Evolutionary conservation across 2,888 invertebrate species (phyloP), one percentile per base, ranked within the genome.

Genomic region (Charanyca ferruginea): DNA sequence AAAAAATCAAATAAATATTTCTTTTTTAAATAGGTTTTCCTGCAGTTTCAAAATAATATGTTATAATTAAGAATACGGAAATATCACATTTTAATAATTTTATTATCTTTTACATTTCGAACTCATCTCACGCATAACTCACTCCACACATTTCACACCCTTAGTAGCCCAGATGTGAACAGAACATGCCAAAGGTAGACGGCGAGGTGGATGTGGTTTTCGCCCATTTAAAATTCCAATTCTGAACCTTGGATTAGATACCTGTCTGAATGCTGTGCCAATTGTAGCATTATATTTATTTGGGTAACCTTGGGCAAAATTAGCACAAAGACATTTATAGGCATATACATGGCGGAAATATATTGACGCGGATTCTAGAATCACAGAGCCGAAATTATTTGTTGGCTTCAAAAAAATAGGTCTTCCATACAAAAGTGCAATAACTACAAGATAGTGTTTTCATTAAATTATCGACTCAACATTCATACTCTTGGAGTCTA

Each of bases 191-290:
- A 85, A 85, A 85, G 84, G 83, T 83, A 84, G 78, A 42, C 58
- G 83, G 84, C 77, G 73, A 80, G 72, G 76, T 32, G 32, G 77
- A 83, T 87, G 88, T 81, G 89, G 90, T 86, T 83, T 82, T 61
- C 60, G 66, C 74, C 84, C 83, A 89, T 89, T 89, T 90, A 88
- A 89, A 90, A 90, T 90, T 90, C 89, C 88, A 87, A 89, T 90
- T 86, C 83, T 77, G 77, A 83, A 76, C 87, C 85, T 88, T 77
- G 77, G 77, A 79, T 77, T 70, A 73, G 71, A 72, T 71, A 75
- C 71, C 80, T 66, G 77, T 64, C 55, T 62, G 64, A 18, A 68
- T 65, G 60, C 62, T 59, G 45, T 57, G 25, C 38, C 52, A 52
- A 69, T 74, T 77, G 55, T 57, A 63, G 38, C 41, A 60, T 60